Evolutionary conservation across 2,797 vertebrate genomes (phyloP), one percentile per base, ranked within the genome.

Genomic region (Gadopsis bispinosus): DNA sequence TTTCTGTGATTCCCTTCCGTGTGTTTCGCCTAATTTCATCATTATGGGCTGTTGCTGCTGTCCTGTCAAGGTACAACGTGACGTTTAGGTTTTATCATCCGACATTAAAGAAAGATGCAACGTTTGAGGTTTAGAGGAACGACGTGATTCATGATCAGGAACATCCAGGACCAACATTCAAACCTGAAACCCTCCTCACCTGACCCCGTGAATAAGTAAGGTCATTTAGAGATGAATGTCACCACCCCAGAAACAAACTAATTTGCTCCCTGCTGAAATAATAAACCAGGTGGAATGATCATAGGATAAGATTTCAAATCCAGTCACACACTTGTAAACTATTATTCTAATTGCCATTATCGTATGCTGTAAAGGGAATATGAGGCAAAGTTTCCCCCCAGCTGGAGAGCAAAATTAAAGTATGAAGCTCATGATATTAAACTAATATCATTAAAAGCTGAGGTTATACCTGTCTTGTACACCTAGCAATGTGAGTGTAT

Each of bases 61-160:
- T n/a, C 16, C 51, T 29, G 67, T 41, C 39, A 31, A 26, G 3
- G 64, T 37, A 58, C 19, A 29, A 37, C 9, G 12, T 39, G 64
- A 77, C 55, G 54, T 71, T 71, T 69, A 68, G 20, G 22, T 47
- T 48, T 64, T 39, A 48, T 31, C 31, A 31, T 35, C 5, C 33
- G 5, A 66, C 31, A 48, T 33, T 56, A 43, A 26, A 20, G 6
- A 29, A 67, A n/a, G 19, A 53, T 59, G 12, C 12, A 35, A 5
- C 2, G 5, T 50, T 12, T 50, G 39, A 31, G 56, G 10, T 56
- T 73, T 4, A 41, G 37, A 33, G 17, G 35, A n/a, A 14, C 19
- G 10, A 6, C 13, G 11, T 4, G 4, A 69, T 45, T 14, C 39
- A n/a, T 59, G 54, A 78, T 72, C 41, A 35, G 16, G 7, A 45